Evolutionary conservation across 2,888 invertebrate species (phyloP), one percentile per base, ranked within the genome.

Genomic region (Eilema depressum): DNA sequence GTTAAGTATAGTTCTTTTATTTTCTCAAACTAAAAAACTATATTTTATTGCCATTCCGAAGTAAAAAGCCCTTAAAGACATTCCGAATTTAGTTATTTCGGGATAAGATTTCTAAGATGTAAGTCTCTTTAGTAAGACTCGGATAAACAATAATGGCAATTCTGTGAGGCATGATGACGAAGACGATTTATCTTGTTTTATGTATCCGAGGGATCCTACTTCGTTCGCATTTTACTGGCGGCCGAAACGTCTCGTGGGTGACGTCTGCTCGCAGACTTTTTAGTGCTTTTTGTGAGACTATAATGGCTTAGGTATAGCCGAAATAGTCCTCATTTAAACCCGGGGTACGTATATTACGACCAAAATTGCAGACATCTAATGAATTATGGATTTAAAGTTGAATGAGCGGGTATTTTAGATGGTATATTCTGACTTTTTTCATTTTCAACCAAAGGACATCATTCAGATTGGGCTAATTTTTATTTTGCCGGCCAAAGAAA

Each of bases 111-210:
- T 61, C 30, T 26, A 61, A 64, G 69, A 60, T 47, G 41, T 69
- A 59, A 60, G 64, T 30, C 26, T 68, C 59, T 63, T 68, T 20
- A 63, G 57, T 69, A 47, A 61, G 33, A 60, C 47, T 67, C 20
- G 23, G 20, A 63, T 65, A 23, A 71, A 62, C 37, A 68, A 67
- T 70, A 70, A 67, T 26, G 63, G 37, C 59, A 63, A 30, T 59
- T 60, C 63, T 67, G 66, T 63, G 66, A 66, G 30, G 67, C 63
- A 63, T 67, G 66, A 70, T 63, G 70, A 66, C 63, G 57, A 63
- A 26, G 53, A 61, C 64, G 7, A 69, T 69, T 61, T 61, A 69
- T 69, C 69, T 69, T 26, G 65, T 69, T 69, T 69, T 65, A 69
- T 69, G 69, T 69, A 30, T 69, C 56, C 53, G 28, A 63, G 37